Base-by-base conservation (phyloP, 2,113 vertebrate species). In the Rhadina sibilatrix region DNA sequence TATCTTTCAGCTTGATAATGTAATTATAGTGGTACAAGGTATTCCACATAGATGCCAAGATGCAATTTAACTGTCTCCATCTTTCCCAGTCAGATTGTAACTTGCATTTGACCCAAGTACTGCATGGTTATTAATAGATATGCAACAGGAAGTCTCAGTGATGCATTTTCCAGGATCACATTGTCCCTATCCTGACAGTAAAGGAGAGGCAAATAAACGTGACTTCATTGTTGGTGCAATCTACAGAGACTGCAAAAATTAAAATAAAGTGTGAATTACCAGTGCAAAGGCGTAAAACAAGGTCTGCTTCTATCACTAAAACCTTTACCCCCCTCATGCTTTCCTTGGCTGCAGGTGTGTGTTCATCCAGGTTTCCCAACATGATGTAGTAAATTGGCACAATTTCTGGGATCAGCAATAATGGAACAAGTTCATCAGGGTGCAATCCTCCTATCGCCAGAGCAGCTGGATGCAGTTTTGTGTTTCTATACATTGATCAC, bases 1-100 rank as follows among this genome's bases (percentile, higher is more conserved):
- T 52, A 95, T 97, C 78, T 98, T 97, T 97, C 93, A 97, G 64
- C 91, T 96, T 96, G 96, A 96, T 97, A 95, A 94, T 78, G 61
- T 96, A 97, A 97, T 97, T 97, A 97, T 74, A 95, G 85, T 44
- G 30, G 79, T 96, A 97, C 79, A 93, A 90, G 96, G 83, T 97
- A 90, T 95, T 97, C 64, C 87, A 93, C 68, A 76, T n/a, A 88
- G 82, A 95, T 95, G 79, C 70, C 72, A 90, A 96, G 60, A 84
- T 44, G 63, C 92, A 91, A 92, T 97, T 97, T 97, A 97, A 87
- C 50, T 69, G 80, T 96, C 89, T 88, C 74, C 44, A 61, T 82
- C 66, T 87, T 97, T 96, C 59, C 69, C 85, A 75, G 74, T 96
- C 91, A 91, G 79, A 91, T 23, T 64, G 46, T 42, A 70, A 74